Base-by-base conservation (phyloP, 2,113 vertebrate species). In the Perca flavescens region DNA sequence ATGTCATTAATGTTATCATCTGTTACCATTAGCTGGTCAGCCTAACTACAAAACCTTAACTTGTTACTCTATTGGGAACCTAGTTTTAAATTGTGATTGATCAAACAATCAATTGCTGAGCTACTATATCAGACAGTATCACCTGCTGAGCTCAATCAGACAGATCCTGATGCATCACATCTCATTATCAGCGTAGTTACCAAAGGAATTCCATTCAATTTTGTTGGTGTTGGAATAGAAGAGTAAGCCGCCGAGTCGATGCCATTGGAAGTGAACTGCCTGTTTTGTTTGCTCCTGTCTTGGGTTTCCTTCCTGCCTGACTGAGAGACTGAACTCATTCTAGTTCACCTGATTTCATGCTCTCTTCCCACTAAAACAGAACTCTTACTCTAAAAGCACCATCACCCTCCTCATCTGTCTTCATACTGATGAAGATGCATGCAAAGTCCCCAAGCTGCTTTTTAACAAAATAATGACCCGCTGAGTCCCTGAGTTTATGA, bases 391-490 rank as follows among this genome's bases (percentile, higher is more conserved):
- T 34, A 85, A 86, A 89, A 83, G 76, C 88, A 88, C 91, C 91
- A 93, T 91, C 77, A 85, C 83, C 43, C 74, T 85, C 87, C 80
- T 91, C 92, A 92, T 93, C 81, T 68, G 74, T 86, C 89, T 91
- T 94, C 92, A 94, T 88, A 40, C 16, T 78, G 79, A 84, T 93
- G 93, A 92, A 93, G 93, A 90, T 85, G 86, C 92, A 93, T 93
- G 92, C 89, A 91, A 92, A 93, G 91, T 87, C 85, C 87, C 85
- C 74, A 81, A 88, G 87, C 87, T 90, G 89, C 88, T 87, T 92
- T 79, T 72, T 36, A 77, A 66, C 65, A 21, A 47, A 65, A 62
- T 17, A 17, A 53, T 57, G 65, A 79, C 53, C 46, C 5, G 7
- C 63, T 65, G n/a, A 77, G 52, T 60, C 71, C 43, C 22, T 1